Evolutionary conservation across 2,797 vertebrate species (phyloP).

Genomic region (Poeciliopsis gracilis): DNA sequence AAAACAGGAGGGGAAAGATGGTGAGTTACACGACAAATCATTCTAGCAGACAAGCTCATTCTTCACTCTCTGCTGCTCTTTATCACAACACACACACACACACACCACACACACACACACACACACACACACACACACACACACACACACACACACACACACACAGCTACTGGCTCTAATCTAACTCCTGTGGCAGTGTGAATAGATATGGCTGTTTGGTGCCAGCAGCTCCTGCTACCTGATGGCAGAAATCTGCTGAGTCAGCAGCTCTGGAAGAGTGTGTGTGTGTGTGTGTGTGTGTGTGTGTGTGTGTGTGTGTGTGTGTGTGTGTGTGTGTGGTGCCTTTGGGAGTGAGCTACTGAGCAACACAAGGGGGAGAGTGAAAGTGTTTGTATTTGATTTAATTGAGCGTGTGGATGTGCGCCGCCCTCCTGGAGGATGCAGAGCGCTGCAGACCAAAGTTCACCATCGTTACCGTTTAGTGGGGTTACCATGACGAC

Average conservation of each 20-base stretch:
- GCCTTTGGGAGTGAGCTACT: slow-evolving; percentile 16
- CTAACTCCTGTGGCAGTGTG: slow-evolving; percentile 67
- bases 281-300: slow-evolving; percentile 4
- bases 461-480: slow-evolving; percentile 55
- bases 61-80: slow-evolving; percentile 56
- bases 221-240: slow-evolving; percentile 67
- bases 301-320: slow-evolving; percentile 1
- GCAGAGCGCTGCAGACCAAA: slow-evolving; percentile 53
- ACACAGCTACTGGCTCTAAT: slow-evolving; percentile 55
- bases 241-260: slow-evolving; percentile 72
- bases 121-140: slow-evolving; percentile 22
- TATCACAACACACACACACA: slow-evolving; percentile 21
- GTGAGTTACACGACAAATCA: slow-evolving; percentile 67
- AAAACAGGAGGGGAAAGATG: slow-evolving; percentile 49
- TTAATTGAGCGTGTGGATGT: slow-evolving; percentile 46
- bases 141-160: slow-evolving; percentile 33
- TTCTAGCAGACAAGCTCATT: slow-evolving; percentile 68
- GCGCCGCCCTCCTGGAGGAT: slow-evolving; percentile 40
- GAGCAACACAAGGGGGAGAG: slow-evolving; percentile 32
- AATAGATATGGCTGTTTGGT: slow-evolving; percentile 76
- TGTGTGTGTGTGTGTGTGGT: slow-evolving; percentile 12
- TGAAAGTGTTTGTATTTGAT: slow-evolving; percentile 45
- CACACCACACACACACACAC: slow-evolving; percentile 32
- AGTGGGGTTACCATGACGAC: slow-evolving; percentile 64
- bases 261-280: slow-evolving; percentile 47